Base-by-base conservation (phyloP, 2,888 invertebrate genomes). In the Orchesellides sinensis region DNA sequence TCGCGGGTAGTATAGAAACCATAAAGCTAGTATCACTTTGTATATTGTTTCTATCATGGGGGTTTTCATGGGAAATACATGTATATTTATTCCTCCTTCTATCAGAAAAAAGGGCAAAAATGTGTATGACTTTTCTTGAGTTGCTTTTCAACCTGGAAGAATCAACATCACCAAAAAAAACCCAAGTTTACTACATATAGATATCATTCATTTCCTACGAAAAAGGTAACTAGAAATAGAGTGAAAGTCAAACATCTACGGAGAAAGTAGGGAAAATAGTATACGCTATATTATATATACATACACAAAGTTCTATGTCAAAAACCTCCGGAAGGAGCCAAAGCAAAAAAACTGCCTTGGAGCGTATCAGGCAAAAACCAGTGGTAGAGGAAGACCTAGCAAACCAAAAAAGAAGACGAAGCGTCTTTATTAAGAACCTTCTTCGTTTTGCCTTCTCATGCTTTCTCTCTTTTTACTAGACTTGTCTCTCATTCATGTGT, bases 371-470 rank as follows among this genome's bases (percentile, higher is more conserved):
- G 47, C 6, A 61, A 63, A 61, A 59, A n/a, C 21, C 73, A 45
- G 25, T 21, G 56, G 8, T 25, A n/a, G 23, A 52, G 21, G 23
- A 5, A 27, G 25, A 56, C 10, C 19, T 6, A n/a, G n/a, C 25
- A 56, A 52, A 17, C 59, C 23, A 54, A 70, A 23, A 40, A 47
- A 73, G 70, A 80, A 14, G 25, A 61, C 10, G 25, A 45, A 23
- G 72, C 59, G 72, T 72, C 73, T 80, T 65, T 75, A 73, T 80
- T 56, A 80, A 66, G 65, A 66, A 73, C 66, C 54, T 73, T 80
- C 63, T 70, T 79, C 23, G 35, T 14, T 56, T 68, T 47, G 12
- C 10, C 8, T 8, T 40, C 25, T 47, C 8, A n/a, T 10, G 23
- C 17, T 45, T 45, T 40, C 47, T 19, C 49, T 72, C 59, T 59